phyloP scores from a whole-genome alignment of 2,888 invertebrate genomes.

The Gastrophysa polygoni region DNA sequence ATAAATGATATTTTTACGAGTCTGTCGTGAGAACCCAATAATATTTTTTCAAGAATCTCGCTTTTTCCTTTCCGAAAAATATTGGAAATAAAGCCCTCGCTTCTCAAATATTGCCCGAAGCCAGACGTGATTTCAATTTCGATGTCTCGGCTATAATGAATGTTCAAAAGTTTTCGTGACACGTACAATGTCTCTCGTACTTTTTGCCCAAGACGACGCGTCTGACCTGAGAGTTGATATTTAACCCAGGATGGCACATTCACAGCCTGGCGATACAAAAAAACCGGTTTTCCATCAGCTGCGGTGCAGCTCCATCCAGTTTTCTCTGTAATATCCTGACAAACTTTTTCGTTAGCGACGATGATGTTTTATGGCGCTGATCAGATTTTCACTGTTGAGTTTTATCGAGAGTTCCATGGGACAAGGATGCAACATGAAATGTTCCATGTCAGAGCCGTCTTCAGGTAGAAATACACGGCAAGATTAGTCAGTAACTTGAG shows the following conservation, averaged over 20 bases:
- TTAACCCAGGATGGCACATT: not conserved
- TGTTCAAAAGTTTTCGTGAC: not conserved
- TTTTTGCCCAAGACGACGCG: not conserved
- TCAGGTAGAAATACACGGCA: no score
- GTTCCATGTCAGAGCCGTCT: no score
- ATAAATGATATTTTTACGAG: no score
- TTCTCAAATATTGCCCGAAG: not conserved
- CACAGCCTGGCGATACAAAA: not conserved
- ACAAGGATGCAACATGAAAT: no score
- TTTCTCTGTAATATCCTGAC: constrained; percentile 2
- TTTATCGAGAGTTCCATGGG: no score
- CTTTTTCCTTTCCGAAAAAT: no score
- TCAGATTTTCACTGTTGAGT: no score
- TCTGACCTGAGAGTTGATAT: not conserved
- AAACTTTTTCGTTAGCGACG: not conserved
- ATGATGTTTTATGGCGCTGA: not conserved
- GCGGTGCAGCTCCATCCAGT: constrained; percentile 6
- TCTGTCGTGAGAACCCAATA: no score
- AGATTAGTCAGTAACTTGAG: no score
- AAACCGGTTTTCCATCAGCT: not conserved
- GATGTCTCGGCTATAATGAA: not conserved
- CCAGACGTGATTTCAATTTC: not conserved
- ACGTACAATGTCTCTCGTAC: not conserved
- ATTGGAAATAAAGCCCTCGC: no score
- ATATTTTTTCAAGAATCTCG: no score